Conservation (phyloP, 2,113 vertebrate genomes). For the Acanthochromis polyacanthus region DNA sequence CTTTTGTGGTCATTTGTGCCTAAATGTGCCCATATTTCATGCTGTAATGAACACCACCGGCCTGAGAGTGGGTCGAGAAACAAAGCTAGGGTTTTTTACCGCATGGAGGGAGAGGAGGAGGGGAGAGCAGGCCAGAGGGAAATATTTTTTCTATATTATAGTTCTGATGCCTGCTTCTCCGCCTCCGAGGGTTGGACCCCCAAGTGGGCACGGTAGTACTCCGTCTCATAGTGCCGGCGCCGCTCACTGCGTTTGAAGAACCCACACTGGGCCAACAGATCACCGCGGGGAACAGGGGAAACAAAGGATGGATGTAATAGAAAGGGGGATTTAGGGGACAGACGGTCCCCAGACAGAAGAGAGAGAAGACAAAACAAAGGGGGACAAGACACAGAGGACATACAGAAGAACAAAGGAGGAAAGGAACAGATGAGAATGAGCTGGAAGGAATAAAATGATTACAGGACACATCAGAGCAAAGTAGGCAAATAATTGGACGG, state of each 20-base stretch:
- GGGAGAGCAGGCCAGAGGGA: slow-evolving; percentile 77
- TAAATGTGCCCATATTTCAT: slow-evolving; percentile 19
- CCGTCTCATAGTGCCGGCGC: slow-evolving; percentile 86
- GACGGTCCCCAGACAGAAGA: slow-evolving; percentile 13
- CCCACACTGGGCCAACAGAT: slow-evolving; percentile 86
- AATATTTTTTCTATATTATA: slow-evolving; percentile 69
- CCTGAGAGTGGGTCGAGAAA: slow-evolving; percentile 33
- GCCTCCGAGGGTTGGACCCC: slow-evolving; percentile 91
- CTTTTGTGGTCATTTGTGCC: neutral
- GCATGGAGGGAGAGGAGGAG: slow-evolving; percentile 72
- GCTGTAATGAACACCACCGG: slow-evolving; percentile 59
- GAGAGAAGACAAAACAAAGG: slow-evolving; percentile 37
- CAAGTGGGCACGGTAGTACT: slow-evolving; percentile 90
- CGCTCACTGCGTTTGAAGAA: slow-evolving; percentile 90
- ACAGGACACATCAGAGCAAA: slow-evolving; percentile 48
- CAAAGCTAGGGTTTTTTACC: slow-evolving; percentile 66
- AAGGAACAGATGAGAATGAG: slow-evolving; percentile 43
- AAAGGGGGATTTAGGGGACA: slow-evolving; percentile 31
- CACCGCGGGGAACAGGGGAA: slow-evolving; percentile 4
- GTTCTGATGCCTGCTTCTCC: slow-evolving; percentile 87
- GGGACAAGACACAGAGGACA: slow-evolving; percentile 32
- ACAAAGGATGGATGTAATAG: slow-evolving; percentile 27
- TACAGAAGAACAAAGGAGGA: slow-evolving; percentile 37
- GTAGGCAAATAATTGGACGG: slow-evolving; percentile 14
- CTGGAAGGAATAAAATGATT: slow-evolving; percentile 39